Percentiles rank a stretch among this genome's conserved stretches.
phyloP scores from a whole-genome alignment of 2,888 invertebrate species.

The Drosophila mimica region DNA sequence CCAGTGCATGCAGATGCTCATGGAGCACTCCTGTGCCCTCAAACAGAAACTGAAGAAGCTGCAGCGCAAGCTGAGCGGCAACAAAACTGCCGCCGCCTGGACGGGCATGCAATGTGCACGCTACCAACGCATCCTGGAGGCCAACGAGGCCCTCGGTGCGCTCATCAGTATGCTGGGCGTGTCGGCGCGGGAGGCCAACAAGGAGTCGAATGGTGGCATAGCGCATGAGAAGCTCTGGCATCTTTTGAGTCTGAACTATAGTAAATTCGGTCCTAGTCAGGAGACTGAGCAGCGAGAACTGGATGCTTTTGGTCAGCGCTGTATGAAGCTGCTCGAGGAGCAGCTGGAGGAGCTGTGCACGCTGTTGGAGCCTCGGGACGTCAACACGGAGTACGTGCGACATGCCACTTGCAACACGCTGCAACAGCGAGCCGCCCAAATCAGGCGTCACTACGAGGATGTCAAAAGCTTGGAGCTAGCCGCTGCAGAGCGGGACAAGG shows the following conservation, averaged over 20 bases:
- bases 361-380: slow-evolving; percentile 89
- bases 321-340: slow-evolving; percentile 85
- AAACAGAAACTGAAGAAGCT: slow-evolving; percentile 93
- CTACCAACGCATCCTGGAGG: slow-evolving; percentile 86
- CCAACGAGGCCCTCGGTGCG: slow-evolving; percentile 87
- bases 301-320: slow-evolving; percentile 57
- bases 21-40: slow-evolving; percentile 89
- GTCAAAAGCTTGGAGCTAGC: slow-evolving; percentile 94
- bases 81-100: slow-evolving; percentile 84
- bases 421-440: slow-evolving; percentile 91
- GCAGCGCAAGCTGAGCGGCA: slow-evolving; percentile 88
- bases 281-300: slow-evolving; percentile 58
- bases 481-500: slow-evolving; percentile 95
- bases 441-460: slow-evolving; percentile 96
- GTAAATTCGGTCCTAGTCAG: slow-evolving; percentile 80
- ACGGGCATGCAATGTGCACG: slow-evolving; percentile 83
- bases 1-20: slow-evolving; percentile 90
- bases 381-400: slow-evolving; percentile 85
- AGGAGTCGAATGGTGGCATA: slow-evolving; percentile 86
- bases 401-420: slow-evolving; percentile 89
- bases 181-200: slow-evolving; percentile 86
- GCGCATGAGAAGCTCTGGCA: slow-evolving; percentile 89
- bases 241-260: slow-evolving; percentile 86
- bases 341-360: slow-evolving; percentile 87
- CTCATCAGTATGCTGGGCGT: slow-evolving; percentile 87